Conservation (phyloP, 2,113 vertebrate species). For the Noctilio leporinus region DNA sequence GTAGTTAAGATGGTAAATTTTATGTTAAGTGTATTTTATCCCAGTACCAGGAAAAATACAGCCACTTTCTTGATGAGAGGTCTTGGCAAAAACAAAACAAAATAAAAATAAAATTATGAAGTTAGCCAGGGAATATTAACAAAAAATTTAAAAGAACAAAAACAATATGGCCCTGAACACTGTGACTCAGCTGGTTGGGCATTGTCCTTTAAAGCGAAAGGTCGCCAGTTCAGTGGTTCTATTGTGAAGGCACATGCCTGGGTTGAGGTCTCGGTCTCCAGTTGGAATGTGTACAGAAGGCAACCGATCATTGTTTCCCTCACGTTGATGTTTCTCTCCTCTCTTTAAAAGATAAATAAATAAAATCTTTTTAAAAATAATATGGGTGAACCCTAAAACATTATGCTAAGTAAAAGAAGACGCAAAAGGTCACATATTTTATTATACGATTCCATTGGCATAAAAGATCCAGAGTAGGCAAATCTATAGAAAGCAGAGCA, state of each 20-base stretch:
- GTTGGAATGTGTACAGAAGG: too few species aligned
- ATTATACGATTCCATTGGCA: background rate
- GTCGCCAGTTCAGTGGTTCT: too few species aligned
- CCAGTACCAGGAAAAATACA: too few species aligned
- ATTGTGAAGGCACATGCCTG: too few species aligned
- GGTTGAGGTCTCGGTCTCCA: too few species aligned
- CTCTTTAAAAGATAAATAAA: background rate
- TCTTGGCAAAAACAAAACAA: slow-evolving; percentile 71
- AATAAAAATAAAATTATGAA: slow-evolving; percentile 70
- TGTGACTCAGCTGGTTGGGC: too few species aligned
- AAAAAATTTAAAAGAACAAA: background rate
- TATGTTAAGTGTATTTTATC: background rate
- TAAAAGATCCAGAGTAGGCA: background rate
- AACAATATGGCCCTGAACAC: background rate
- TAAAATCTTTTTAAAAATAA: background rate
- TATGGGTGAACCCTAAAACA: background rate
- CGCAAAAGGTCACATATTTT: background rate
- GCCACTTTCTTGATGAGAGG: slow-evolving; percentile 64
- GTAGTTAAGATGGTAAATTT: background rate
- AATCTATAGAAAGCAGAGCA: background rate
- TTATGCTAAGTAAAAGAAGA: background rate
- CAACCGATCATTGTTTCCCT: too few species aligned
- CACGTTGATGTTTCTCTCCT: too few species aligned
- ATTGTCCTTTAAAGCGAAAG: too few species aligned
- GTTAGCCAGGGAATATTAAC: background rate